Conservation (phyloP, 2,113 vertebrate species). For the Gopherus flavomarginatus region DNA sequence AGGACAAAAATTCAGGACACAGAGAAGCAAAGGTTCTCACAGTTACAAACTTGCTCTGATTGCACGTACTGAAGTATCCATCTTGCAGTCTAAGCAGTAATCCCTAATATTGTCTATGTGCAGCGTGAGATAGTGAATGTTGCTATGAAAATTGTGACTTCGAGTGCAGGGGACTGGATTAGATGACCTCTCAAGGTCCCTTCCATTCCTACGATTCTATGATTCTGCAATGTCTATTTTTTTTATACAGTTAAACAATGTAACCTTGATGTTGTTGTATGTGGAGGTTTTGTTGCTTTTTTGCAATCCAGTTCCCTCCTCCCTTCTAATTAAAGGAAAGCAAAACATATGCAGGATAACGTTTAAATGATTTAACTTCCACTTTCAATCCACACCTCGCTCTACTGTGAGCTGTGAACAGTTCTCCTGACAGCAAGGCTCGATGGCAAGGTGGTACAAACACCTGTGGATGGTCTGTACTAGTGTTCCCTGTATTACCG, state of each 20-base stretch:
- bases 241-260: not conserved
- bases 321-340: not conserved
- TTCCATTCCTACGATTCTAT: too few relatives aligned
- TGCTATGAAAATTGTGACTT: not conserved
- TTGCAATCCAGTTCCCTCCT: not conserved
- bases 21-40: not conserved
- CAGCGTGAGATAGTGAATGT: not conserved
- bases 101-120: accelerated
- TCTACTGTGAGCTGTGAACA: too few relatives aligned
- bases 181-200: not conserved
- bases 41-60: not conserved
- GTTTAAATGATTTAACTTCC: not conserved
- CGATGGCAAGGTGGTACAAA: not conserved
- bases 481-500: not conserved
- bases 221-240: not conserved
- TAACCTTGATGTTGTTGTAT: not conserved
- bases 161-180: not conserved
- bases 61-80: not conserved
- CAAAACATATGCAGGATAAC: not conserved
- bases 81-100: not conserved
- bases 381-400: not conserved
- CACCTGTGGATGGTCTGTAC: too few relatives aligned
- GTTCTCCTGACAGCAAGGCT: not conserved
- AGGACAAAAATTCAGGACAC: not conserved
- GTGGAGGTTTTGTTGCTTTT: not conserved